Conservation (phyloP, 1,140 invertebrate genomes). For the Heliconius hewitsoni region DNA sequence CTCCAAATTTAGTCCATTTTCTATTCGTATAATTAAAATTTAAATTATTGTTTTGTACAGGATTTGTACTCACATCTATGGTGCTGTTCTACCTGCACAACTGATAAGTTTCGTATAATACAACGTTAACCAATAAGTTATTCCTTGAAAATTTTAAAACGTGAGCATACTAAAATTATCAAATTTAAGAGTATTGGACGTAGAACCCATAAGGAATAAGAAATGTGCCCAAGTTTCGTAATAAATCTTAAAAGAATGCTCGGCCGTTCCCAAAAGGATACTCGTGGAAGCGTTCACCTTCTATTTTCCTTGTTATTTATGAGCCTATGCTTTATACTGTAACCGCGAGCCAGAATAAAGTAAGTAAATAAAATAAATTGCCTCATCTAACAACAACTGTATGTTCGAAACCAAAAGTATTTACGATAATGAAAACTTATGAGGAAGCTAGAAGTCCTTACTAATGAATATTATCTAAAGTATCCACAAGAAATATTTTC, state of each 20-base stretch:
- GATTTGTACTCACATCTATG: too few relatives aligned
- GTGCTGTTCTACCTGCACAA: too few relatives aligned
- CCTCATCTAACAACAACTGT: slow-evolving; percentile 69
- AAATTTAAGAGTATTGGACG: slow-evolving; percentile 67
- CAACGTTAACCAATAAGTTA: neutral
- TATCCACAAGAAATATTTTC: slow-evolving; percentile 38
- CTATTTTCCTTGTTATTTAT: slow-evolving; percentile 80
- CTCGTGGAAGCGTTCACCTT: slow-evolving; percentile 77
- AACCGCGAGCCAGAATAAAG: slow-evolving; percentile 76
- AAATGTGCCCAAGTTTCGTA: slow-evolving; percentile 77
- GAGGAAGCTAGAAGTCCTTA: slow-evolving; percentile 53
- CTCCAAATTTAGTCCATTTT: too few relatives aligned
- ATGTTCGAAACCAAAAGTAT: slow-evolving; percentile 52
- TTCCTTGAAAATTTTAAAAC: neutral
- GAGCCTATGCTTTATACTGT: slow-evolving; percentile 75
- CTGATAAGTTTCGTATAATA: too few relatives aligned
- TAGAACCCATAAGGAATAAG: slow-evolving; percentile 77
- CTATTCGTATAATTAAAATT: too few relatives aligned
- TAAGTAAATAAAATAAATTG: slow-evolving; percentile 77
- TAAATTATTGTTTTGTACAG: too few relatives aligned
- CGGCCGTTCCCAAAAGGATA: slow-evolving; percentile 79
- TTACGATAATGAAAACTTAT: slow-evolving; percentile 64
- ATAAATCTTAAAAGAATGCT: slow-evolving; percentile 82
- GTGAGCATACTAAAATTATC: slow-evolving; percentile 37
- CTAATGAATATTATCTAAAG: slow-evolving; percentile 54